A percentile compares a stretch with the other conserved stretches of the same genome.
These are phyloP conservation scores for Mercenaria mercenaria DNA, from an alignment of 1,140 invertebrate species.

Conservation along the genomic window DNA sequence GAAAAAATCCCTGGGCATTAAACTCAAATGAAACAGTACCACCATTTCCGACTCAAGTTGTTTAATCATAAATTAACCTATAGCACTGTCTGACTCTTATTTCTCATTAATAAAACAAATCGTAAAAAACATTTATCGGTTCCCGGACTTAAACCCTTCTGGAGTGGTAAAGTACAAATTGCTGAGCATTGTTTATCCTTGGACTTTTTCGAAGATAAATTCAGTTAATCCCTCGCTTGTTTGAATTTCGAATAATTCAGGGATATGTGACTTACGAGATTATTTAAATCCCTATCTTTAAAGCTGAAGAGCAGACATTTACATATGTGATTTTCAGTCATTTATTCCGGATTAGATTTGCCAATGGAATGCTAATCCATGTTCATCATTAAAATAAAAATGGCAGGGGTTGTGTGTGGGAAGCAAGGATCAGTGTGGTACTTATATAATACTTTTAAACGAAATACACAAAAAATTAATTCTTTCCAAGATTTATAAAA, in stretches of 20 bases:
- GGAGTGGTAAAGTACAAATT: neutral
- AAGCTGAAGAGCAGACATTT: constrained; percentile 56
- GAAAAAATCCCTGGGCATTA: too few species aligned
- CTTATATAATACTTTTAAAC: too few species aligned
- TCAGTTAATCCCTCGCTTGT: constrained; percentile 57
- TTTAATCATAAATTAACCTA: too few species aligned
- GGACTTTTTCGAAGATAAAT: neutral
- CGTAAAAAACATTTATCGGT: too few species aligned
- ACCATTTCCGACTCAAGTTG: too few species aligned
- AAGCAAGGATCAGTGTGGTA: neutral
- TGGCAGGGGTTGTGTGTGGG: neutral
- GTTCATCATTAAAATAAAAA: constrained; percentile 37
- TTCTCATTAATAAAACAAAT: too few species aligned
- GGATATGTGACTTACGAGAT: constrained; percentile 13
- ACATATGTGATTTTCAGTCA: constrained; percentile 56
- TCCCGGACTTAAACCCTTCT: too few species aligned
- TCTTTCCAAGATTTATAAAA: too few species aligned
- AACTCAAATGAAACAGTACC: too few species aligned
- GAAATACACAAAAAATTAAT: too few species aligned
- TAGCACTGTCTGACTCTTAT: too few species aligned
- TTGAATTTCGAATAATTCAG: constrained; percentile 60
- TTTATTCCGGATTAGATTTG: constrained; percentile 41
- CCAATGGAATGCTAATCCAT: constrained; percentile 35
- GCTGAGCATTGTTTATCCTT: neutral
- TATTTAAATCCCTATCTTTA: constrained; percentile 48